Base-by-base conservation (phyloP, 2,113 vertebrate species). In the Brachyhypopomus gauderio region DNA sequence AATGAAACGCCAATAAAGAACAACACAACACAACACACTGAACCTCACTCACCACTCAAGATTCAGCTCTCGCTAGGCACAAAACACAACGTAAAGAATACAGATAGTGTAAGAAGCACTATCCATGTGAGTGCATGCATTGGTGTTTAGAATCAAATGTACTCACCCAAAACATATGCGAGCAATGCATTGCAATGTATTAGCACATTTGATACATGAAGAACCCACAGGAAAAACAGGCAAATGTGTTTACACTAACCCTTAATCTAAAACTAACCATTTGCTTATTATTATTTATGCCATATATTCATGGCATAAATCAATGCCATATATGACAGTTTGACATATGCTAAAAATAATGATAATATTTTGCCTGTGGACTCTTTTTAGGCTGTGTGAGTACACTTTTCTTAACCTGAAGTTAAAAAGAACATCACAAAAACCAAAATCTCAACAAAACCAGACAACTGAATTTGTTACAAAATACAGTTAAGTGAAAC, bases 191-290 rank as follows among this genome's bases (percentile, higher is more conserved):
- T 60, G 60, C 58, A 74, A 60, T 69, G 73, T 77, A 77, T 83
- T 58, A 78, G 89, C 88, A 91, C 90, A 90, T 91, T 92, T 75
- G 83, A 81, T 87, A 85, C 66, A 80, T 86, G 85, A 90, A 93
- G 93, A 93, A 92, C 90, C 92, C 93, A 94, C 93, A 93, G 92
- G 93, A 88, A 93, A 93, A 92, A 92, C 90, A 89, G 77, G 79
- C 83, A 34, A 63, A 84, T 55, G 2, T 48, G 48, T 48, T 36
- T 23, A 19, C 36, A 67, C 5, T 45, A 71, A 41, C 19, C 23
- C 38, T 72, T 58, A 58, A 27, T 70, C 41, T 70, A 72, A 48
- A 64, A 73, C n/a, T 14, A 60, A 22, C 2, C 22, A 9, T 74
- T 9, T 30, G n/a, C 14, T 63, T 17, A 52, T 14, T 45, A 19